Conservation (phyloP, 2,113 vertebrate genomes). For the Xenus cinereus region DNA sequence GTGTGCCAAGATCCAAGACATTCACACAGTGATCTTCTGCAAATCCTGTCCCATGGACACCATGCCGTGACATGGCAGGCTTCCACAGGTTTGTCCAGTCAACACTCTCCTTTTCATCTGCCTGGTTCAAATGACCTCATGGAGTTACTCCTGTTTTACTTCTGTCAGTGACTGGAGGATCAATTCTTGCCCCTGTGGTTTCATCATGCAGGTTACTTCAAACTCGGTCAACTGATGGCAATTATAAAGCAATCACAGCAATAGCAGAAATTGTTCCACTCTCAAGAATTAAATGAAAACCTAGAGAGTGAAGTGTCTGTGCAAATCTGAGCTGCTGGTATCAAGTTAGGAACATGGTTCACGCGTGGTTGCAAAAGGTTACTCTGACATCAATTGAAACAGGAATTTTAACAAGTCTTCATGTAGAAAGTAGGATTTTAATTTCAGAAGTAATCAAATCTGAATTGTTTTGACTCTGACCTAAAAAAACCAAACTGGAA, state of each 20-base stretch:
- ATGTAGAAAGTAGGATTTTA: background rate
- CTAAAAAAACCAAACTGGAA: background rate
- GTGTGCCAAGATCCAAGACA: too few species aligned
- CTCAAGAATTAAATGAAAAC: background rate
- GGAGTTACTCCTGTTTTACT: background rate
- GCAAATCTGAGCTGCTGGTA: background rate
- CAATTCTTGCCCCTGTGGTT: background rate
- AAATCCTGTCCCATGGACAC: background rate
- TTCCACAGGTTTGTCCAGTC: background rate
- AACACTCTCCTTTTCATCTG: background rate
- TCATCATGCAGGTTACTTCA: background rate
- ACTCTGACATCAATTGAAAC: background rate
- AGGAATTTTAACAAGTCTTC: background rate
- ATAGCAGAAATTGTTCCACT: background rate
- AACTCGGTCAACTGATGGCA: background rate
- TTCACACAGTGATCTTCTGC: background rate
- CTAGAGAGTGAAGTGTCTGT: background rate
- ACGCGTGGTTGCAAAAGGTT: fast-evolving
- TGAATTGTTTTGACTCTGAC: background rate
- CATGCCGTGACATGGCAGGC: background rate
- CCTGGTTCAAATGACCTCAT: background rate
- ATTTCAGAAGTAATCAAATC: background rate
- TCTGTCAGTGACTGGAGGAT: background rate
- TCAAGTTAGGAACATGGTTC: background rate
- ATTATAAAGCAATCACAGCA: background rate